Percentiles rank a stretch among this genome's conserved stretches.
These are phyloP conservation scores for Linhomoeus sp. DNA, from an alignment of 2,888 invertebrate genomes.

Conservation along the genomic window DNA sequence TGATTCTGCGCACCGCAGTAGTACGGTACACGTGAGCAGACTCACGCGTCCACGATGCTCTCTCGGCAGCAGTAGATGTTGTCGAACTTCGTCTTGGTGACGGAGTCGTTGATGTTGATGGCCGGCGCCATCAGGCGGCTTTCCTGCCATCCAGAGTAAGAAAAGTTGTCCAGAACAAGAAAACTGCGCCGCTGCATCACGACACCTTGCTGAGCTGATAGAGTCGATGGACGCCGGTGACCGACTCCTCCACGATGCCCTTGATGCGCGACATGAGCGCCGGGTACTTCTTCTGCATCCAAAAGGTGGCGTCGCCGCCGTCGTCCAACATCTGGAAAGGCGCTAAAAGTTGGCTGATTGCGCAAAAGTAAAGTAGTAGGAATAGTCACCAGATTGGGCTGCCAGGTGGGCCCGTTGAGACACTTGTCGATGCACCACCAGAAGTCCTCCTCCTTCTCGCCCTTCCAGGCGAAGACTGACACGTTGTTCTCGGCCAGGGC, in stretches of 20 bases:
- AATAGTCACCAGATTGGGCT: constrained; percentile 59
- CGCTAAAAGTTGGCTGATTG: neutral
- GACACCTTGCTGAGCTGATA: constrained; percentile 54
- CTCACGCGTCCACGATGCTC: constrained; percentile 57
- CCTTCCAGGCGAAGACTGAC: constrained; percentile 85
- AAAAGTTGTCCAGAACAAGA: no score
- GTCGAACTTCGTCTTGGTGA: constrained; percentile 92
- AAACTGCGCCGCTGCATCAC: no score
- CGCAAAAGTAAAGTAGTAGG: neutral
- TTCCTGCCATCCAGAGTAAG: constrained; percentile 42
- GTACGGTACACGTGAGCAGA: constrained; percentile 23
- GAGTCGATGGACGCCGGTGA: constrained; percentile 66
- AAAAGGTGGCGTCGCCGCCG: constrained; percentile 86
- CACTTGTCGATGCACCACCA: constrained; percentile 99
- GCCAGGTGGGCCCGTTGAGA: constrained; percentile 74
- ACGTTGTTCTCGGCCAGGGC: constrained; percentile 69
- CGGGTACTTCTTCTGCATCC: constrained; percentile 85
- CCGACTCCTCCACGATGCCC: constrained; percentile 1
- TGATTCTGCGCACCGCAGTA: no score
- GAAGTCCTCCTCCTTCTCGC: constrained; percentile 90
- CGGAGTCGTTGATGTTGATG: constrained; percentile 95
- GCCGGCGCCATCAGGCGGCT: constrained; percentile 82
- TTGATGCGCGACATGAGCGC: constrained; percentile 27
- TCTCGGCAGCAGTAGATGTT: constrained; percentile 87
- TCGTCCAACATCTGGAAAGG: constrained; percentile 52